These are phyloP conservation scores for Genyomyrus donnyi DNA, from an alignment of 2,113 vertebrate species.

Conservation along the genomic window DNA sequence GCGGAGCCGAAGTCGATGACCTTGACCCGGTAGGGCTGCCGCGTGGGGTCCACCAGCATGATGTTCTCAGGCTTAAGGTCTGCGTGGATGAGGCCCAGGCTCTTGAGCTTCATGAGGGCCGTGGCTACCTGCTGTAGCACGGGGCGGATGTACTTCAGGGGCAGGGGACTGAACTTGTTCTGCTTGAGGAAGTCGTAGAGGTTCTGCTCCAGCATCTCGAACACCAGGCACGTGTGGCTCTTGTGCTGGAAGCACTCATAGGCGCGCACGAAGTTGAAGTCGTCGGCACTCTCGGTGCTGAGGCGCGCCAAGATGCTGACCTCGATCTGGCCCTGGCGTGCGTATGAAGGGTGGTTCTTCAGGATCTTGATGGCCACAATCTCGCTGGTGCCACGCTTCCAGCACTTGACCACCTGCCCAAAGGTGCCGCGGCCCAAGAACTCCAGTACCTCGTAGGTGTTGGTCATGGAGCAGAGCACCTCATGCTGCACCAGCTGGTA, in stretches of 20 bases:
- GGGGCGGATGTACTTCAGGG: constrained; percentile 92
- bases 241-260: constrained; percentile 99
- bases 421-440: constrained; percentile 95
- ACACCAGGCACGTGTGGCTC: constrained; percentile 97
- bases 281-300: constrained; percentile 92
- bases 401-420: constrained; percentile 97
- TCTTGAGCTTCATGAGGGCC: constrained; percentile 96
- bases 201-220: constrained; percentile 99
- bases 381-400: constrained; percentile 97
- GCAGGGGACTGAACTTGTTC: constrained; percentile 98
- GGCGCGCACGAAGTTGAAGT: constrained; percentile 96
- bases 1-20: constrained; percentile 98
- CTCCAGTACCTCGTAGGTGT: constrained; percentile 93
- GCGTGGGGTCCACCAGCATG: constrained; percentile 94
- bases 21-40: constrained; percentile 94
- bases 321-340: constrained; percentile 95
- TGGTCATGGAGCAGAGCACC: constrained; percentile 98
- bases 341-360: constrained; percentile 96
- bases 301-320: constrained; percentile 95
- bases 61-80: constrained; percentile 99
- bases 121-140: constrained; percentile 95
- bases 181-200: constrained; percentile 98
- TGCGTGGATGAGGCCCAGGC: constrained; percentile 92
- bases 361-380: constrained; percentile 98
- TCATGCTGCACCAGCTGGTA: constrained; percentile 98